Percentiles rank a stretch among this genome's conserved stretches.
Evolutionary conservation across 2,888 invertebrate genomes (phyloP).

Genomic region (Cosmia pyralina): DNA sequence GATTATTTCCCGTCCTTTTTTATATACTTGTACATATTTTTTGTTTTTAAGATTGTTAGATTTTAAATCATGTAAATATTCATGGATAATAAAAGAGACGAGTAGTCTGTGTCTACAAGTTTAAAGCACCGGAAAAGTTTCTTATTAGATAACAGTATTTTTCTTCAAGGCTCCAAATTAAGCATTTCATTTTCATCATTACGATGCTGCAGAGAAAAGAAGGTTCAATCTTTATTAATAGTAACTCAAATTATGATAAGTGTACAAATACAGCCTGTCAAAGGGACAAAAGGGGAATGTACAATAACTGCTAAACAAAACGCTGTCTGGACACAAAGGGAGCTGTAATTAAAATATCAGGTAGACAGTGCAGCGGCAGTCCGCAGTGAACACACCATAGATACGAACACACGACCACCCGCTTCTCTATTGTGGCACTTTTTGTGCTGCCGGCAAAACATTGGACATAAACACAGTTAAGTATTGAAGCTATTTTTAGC

Average conservation of each 20-base stretch:
- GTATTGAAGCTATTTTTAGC: constrained; percentile 16
- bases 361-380: constrained; percentile 72
- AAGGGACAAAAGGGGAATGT: constrained; percentile 56
- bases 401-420: constrained; percentile 68
- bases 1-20: too few relatives aligned
- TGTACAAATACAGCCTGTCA: constrained; percentile 58
- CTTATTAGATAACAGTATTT: not conserved
- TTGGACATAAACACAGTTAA: constrained; percentile 17
- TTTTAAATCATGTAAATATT: too few relatives aligned
- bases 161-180: not conserved
- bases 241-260: constrained; percentile 44
- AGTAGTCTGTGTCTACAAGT: not conserved
- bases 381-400: constrained; percentile 45
- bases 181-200: constrained; percentile 1
- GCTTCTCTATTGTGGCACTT: constrained; percentile 65
- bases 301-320: constrained; percentile 71
- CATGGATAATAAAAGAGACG: too few relatives aligned
- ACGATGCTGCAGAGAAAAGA: not conserved
- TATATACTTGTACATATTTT: too few relatives aligned
- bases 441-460: constrained; percentile 57
- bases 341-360: constrained; percentile 81
- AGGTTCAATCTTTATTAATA: constrained; percentile 11
- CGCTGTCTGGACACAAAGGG: constrained; percentile 71
- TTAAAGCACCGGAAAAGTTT: not conserved
- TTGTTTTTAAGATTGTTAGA: too few relatives aligned